Evolutionary conservation across 1,140 invertebrate genomes (phyloP), one percentile per base, ranked within the genome.

Genomic region (Sarcophaga bullata): DNA sequence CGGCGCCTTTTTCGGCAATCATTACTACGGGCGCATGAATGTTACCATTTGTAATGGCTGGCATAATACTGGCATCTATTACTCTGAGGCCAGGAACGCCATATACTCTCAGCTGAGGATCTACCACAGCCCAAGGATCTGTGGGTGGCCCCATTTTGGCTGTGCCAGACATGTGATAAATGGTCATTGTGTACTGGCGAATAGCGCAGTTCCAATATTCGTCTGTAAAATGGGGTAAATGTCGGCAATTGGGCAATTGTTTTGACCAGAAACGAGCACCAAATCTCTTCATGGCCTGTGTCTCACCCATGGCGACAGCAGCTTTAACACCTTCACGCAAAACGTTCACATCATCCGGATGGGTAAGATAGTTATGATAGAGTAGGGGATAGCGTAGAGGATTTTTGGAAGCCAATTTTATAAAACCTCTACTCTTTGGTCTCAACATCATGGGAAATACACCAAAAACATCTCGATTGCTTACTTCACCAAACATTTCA

Each of bases 1-100:
- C 97, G 0, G 97, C 93, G 0, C 95, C 97, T 88, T 97, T 98
- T 87, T 98, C 97, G 0, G 92, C 97, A n/a, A 98, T 96, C 97
- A 98, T 98, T 10, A 98, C 95, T 0, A 94, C 94, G 0, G 96
- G 95, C 0, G 95, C 95, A 84, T 97, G 96, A 17, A 96, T 96
- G 85, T 97, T 97, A 0, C 96, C 96, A 86, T 94, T 95, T 0
- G 95, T 95, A 2, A 97, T 94, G 0, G 93, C 92, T 6, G 90
- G 89, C 87, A 90, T 90, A 62, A 91, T 86, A 84, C 89, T 90
- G 62, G 90, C 88, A 84, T 91, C 91, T 47, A 89, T 87, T 0
- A 91, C 95, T 81, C 96, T 91, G 15, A 97, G 87, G 0, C 95
- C 95, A 73, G 93, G 91, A 0, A 96, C 88, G 0, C 95, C 95